Evolutionary conservation across 2,113 vertebrate species (phyloP), one percentile per base, ranked within the genome.

Genomic region (Athene cunicularia): DNA sequence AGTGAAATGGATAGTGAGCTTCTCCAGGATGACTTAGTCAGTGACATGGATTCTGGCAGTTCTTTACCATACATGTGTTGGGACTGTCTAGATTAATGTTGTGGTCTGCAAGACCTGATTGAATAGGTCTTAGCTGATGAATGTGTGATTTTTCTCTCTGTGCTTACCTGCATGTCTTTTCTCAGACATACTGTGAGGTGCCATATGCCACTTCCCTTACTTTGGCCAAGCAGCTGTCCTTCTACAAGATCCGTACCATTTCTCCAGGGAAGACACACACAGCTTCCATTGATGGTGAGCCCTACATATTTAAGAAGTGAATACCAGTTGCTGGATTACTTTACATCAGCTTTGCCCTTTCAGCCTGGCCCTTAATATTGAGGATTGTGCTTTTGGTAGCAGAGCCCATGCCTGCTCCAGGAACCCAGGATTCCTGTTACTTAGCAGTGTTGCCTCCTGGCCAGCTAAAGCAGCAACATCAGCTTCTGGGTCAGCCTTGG

Each of bases 211-310:
- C 99, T 88, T 99, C 99, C 27, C 98, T 99, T 80, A 99, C 99
- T 52, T 97, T 99, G 97, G 99, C 99, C 77, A 99, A 99, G 93
- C 99, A 99, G 95, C 98, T 99, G 75, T 98, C 99, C 37, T 99
- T 99, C 70, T 99, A 99, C 96, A 99, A 99, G 96, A 99, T 99
- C 86, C 98, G 98, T 33, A 98, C 97, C 70, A 98, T 99, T 89
- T 97, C 99, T 80, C 99, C 99, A 50, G 99, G 99, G 79, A 99
- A 99, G 97, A 99, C 98, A 14, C 99, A 99, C 91, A 99, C 99
- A 33, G 99, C 99, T 79, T 99, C 99, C 83, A 99, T 99, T 75
- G 99, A 99, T 88, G 99, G 99, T 99, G 98, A 98, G 97, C 88
- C 50, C 64, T 88, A 9, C 64, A 30, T 37, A 8, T 49, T 86